Percentiles rank a stretch among this genome's conserved stretches.
Evolutionary conservation across 2,113 vertebrate genomes (phyloP).

Genomic region (Gasterosteus nipponicus): DNA sequence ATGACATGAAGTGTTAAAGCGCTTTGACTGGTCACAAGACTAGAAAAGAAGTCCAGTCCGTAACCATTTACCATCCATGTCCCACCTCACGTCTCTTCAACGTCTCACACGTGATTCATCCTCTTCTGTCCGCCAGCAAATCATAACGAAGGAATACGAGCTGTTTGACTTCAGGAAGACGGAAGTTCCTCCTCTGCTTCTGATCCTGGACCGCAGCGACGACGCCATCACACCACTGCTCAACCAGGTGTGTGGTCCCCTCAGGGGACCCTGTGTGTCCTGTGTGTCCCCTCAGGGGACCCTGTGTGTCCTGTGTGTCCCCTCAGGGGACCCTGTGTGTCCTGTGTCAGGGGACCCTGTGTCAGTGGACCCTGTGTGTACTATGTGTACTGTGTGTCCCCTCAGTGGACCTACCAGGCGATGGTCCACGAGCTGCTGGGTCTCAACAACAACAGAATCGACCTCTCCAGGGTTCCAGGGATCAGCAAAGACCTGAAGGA

Average conservation of each 20-base stretch:
- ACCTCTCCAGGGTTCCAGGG: conserved; percentile 92
- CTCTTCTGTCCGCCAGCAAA: conserved; percentile 83
- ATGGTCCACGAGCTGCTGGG: conserved; percentile 97
- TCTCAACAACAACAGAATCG: conserved; percentile 96
- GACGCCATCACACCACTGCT: conserved; percentile 93
- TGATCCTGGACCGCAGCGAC: conserved; percentile 92
- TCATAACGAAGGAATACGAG: conserved; percentile 97
- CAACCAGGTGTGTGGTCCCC: conserved; percentile 73
- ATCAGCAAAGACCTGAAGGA: conserved; percentile 93
- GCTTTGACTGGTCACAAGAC: no score
- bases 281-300: neutral
- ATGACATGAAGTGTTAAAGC: no score
- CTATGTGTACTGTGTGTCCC: neutral
- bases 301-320: neutral
- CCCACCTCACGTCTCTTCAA: neutral
- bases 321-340: conserved; percentile 85
- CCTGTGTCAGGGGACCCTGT: neutral
- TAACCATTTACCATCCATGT: no score
- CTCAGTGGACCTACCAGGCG: conserved; percentile 97
- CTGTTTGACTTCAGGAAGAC: conserved; percentile 97
- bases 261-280: neutral
- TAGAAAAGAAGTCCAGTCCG: no score
- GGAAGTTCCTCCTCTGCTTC: conserved; percentile 91
- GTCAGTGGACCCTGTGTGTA: neutral
- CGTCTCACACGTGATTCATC: neutral